These are phyloP conservation scores for Drosophila fulvimacula DNA, from an alignment of 2,888 invertebrate genomes.

Conservation along the genomic window DNA sequence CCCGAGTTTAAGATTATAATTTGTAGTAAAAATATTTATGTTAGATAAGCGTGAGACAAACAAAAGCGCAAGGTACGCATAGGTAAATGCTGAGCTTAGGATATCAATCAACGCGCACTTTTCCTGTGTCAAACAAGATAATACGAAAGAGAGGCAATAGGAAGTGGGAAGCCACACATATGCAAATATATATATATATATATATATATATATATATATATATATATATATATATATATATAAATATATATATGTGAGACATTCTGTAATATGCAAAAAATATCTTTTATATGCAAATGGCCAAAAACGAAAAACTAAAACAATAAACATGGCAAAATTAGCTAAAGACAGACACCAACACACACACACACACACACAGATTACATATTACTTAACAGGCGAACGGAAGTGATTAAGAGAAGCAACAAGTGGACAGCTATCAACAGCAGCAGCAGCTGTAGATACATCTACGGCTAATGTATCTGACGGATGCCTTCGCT, in stretches of 20 bases:
- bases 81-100: slow-evolving; percentile 10
- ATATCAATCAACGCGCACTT: slow-evolving; percentile 18
- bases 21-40: slow-evolving; percentile 16
- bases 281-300: slow-evolving; percentile 29
- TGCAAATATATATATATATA: no score
- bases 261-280: slow-evolving; percentile 39
- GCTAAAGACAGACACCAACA: slow-evolving; percentile 44
- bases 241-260: slow-evolving; percentile 2
- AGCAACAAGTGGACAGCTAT: slow-evolving; percentile 48
- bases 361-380: background rate
- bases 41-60: slow-evolving; percentile 14
- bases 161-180: background rate
- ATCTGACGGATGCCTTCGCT: slow-evolving; percentile 34
- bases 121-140: slow-evolving; percentile 17
- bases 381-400: slow-evolving; percentile 61
- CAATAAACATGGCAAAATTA: slow-evolving; percentile 57
- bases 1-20: slow-evolving; percentile 21
- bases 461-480: slow-evolving; percentile 38
- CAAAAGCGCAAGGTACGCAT: background rate
- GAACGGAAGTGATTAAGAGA: slow-evolving; percentile 76
- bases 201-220: no score
- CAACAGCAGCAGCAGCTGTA: slow-evolving; percentile 14
- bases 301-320: slow-evolving; percentile 21
- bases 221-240: no score
- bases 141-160: background rate